Evolutionary conservation across 2,797 vertebrate species (phyloP).

Genomic region (Fistularia commersonii): DNA sequence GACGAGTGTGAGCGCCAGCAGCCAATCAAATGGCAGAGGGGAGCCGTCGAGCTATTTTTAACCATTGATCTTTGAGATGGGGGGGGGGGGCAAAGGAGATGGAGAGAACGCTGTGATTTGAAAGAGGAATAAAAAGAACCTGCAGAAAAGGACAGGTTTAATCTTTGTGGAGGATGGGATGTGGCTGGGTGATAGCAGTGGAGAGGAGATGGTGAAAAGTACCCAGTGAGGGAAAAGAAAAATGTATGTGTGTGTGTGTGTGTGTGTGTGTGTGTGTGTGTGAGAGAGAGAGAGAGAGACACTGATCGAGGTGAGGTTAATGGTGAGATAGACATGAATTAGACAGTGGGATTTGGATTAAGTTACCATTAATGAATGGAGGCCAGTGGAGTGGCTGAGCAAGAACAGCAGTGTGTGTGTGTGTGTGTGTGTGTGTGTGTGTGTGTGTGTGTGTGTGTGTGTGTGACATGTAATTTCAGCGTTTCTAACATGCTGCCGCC

Average conservation of each 20-base stretch:
- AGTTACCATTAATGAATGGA: too few species aligned
- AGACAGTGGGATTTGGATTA: too few species aligned
- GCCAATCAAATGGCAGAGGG: neutral
- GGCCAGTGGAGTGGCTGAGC: too few species aligned
- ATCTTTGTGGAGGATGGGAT: too few species aligned
- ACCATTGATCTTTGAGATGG: neutral
- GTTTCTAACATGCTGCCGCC: conserved; percentile 18
- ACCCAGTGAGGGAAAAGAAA: neutral
- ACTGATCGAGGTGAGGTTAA: too few species aligned
- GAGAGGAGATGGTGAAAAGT: neutral
- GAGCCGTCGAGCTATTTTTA: conserved; percentile 1
- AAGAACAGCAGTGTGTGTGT: neutral
- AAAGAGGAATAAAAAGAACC: neutral
- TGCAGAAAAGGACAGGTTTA: too few species aligned
- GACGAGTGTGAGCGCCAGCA: too few species aligned
- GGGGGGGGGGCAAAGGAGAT: neutral
- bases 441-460: conserved; percentile 3
- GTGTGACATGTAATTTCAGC: neutral
- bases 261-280: too few species aligned
- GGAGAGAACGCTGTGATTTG: neutral
- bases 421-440: conserved; percentile 8
- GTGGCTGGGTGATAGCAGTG: neutral
- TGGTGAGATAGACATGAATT: too few species aligned
- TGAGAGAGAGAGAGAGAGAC: too few species aligned
- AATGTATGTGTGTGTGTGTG: too few species aligned